Evolutionary conservation across 2,797 vertebrate species (phyloP).

Genomic region (Micrastur ruficollis): DNA sequence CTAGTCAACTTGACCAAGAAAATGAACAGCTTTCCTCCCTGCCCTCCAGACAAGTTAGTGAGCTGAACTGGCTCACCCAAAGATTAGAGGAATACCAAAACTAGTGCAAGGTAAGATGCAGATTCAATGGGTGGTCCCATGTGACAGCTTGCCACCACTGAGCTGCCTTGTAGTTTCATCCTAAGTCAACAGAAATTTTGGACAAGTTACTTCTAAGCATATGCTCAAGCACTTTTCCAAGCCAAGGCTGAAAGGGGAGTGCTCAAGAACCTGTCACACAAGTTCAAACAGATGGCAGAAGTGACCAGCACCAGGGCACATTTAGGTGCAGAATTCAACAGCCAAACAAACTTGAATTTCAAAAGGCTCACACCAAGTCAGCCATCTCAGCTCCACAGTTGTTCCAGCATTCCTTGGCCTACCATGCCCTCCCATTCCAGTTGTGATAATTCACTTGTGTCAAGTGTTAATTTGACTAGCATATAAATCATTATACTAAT

Average conservation of each 20-base stretch:
- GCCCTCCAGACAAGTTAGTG: not conserved
- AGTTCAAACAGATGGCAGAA: slow-evolving; percentile 65
- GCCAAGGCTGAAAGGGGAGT: not conserved
- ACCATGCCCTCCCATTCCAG: not conserved
- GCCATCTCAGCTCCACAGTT: not conserved
- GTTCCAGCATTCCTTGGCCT: slow-evolving; percentile 12
- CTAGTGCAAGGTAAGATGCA: not conserved
- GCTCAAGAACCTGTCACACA: not conserved
- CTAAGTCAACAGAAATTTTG: not conserved
- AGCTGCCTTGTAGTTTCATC: not conserved
- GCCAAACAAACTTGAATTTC: slow-evolving; percentile 65
- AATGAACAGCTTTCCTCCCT: not conserved
- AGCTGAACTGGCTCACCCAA: not conserved
- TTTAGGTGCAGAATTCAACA: slow-evolving; percentile 59
- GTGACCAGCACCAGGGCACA: not conserved
- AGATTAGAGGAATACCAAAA: not conserved
- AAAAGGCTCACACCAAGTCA: slow-evolving; percentile 35
- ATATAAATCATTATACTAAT: slow-evolving; percentile 26
- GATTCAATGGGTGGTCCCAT: not conserved
- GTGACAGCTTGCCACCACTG: not conserved
- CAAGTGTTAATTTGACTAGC: slow-evolving; percentile 45
- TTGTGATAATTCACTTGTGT: slow-evolving; percentile 27
- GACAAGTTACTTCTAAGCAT: not conserved
- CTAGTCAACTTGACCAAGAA: not conserved
- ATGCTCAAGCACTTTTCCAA: not conserved